Evolutionary conservation across 2,888 invertebrate species (phyloP), one percentile per base, ranked within the genome.

Genomic region (Caenorhabditis sp.): DNA sequence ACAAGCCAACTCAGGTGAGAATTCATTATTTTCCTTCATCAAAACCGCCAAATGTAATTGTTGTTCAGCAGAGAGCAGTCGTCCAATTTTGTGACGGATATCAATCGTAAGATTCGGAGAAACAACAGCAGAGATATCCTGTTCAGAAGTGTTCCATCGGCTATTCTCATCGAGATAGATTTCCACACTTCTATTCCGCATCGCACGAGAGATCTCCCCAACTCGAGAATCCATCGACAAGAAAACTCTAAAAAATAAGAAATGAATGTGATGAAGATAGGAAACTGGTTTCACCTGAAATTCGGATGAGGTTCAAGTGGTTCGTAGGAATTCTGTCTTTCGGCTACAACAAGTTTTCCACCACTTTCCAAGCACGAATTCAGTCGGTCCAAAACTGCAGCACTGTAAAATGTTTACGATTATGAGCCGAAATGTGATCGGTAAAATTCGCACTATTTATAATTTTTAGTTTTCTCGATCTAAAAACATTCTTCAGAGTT

Each of bases 161-260:
- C 59, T 56, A 8, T 67, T 65, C 14, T 71, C 77, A 21, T 90
- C 87, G 66, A 93, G 87, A 87, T 89, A 93, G 83, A 99, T 92
- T 90, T 99, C 99, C 0, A 99, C 92, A 2, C 97, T 96, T 85
- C 99, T 91, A 89, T 99, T 99, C 71, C 97, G 91, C 99, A 99
- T 99, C 0, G 99, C 99, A 82, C 93, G 92, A 0, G 99, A 99
- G 78, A 99, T 93, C 89, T 96, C 95, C 0, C 99, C 99, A 89
- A 94, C 92, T 85, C 92, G 93, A 0, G 97, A 94, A 89, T 99
- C 94, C 92, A 97, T 94, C 0, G 95, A 93, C 72, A 99, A 91
- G 87, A 99, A 95, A 50, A 97, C 91, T 78, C 96, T 92, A 10
- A 31, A 7, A 31, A 31, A 7, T 77, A 31, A 83, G 14, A 10